Percentiles rank a stretch among this genome's conserved stretches.
phyloP scores from a whole-genome alignment of 2,888 invertebrate species.

The Agrilus cyanescens region DNA sequence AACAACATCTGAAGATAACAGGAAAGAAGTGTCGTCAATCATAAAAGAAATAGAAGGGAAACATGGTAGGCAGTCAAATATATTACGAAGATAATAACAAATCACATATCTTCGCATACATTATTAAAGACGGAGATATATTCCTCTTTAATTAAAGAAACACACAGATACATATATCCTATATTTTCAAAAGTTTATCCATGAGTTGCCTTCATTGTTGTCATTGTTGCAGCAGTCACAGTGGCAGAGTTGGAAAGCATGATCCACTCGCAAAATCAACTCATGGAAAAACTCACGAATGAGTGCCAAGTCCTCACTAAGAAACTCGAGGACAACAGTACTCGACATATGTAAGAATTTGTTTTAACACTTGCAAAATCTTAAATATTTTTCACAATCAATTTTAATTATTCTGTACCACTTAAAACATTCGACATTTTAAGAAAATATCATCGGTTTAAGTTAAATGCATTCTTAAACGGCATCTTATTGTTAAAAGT shows the following conservation, averaged over 20 bases:
- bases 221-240: constrained; percentile 64
- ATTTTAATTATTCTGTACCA: too few species aligned
- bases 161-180: background rate
- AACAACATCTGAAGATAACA: constrained; percentile 28
- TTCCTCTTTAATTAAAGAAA: background rate
- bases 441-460: too few species aligned
- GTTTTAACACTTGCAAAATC: constrained; percentile 6
- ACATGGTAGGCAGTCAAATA: constrained; percentile 52
- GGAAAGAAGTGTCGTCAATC: constrained; percentile 61
- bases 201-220: constrained; percentile 30
- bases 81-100: background rate
- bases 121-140: background rate
- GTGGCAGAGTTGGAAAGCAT: constrained; percentile 82
- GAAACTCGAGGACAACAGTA: constrained; percentile 79
- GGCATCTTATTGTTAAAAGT: too few species aligned
- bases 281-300: constrained; percentile 82
- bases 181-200: constrained; percentile 19
- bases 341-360: constrained; percentile 72
- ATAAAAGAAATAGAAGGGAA: constrained; percentile 71
- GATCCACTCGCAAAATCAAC: constrained; percentile 83
- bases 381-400: too few species aligned
- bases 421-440: too few species aligned
- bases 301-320: constrained; percentile 82
- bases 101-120: too few species aligned
- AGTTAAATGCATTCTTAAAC: too few species aligned